Percentiles rank a stretch among this genome's conserved stretches.
phyloP scores from a whole-genome alignment of 2,113 vertebrate species.

The Alethe diademata region DNA sequence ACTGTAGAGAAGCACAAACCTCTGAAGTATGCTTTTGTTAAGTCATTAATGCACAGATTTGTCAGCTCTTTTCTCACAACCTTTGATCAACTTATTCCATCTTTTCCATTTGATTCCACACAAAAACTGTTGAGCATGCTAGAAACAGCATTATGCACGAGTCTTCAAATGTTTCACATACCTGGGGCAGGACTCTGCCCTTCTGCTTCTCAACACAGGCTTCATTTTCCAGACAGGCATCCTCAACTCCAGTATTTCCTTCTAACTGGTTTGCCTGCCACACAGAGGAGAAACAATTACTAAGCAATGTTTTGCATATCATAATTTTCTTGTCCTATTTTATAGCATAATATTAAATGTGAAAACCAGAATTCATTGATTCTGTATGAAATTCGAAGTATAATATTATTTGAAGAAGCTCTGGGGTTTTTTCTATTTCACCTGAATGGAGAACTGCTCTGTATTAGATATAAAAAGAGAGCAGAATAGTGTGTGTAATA shows the following conservation, averaged over 20 bases:
- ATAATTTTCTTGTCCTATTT: neutral
- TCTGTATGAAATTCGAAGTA: neutral
- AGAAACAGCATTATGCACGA: no score
- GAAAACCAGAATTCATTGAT: neutral
- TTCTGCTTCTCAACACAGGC: no score
- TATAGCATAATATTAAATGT: neutral
- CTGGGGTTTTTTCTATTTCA: neutral
- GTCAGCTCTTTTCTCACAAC: neutral
- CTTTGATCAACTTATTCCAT: neutral
- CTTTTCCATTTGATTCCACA: neutral
- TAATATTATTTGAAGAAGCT: neutral
- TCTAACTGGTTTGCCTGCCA: constrained; percentile 32
- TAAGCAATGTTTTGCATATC: neutral
- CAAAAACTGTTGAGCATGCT: neutral
- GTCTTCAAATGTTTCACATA: no score
- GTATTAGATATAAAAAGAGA: neutral
- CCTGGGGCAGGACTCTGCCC: no score
- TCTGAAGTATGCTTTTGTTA: neutral
- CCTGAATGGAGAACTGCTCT: neutral
- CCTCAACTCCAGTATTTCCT: neutral
- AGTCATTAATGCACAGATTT: neutral
- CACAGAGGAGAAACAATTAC: neutral
- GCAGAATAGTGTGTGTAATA: neutral
- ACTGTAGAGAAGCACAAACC: neutral
- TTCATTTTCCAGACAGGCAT: neutral